Evolutionary conservation across 2,888 invertebrate species (phyloP), one percentile per base, ranked within the genome.

Genomic region (Agrochola macilenta): DNA sequence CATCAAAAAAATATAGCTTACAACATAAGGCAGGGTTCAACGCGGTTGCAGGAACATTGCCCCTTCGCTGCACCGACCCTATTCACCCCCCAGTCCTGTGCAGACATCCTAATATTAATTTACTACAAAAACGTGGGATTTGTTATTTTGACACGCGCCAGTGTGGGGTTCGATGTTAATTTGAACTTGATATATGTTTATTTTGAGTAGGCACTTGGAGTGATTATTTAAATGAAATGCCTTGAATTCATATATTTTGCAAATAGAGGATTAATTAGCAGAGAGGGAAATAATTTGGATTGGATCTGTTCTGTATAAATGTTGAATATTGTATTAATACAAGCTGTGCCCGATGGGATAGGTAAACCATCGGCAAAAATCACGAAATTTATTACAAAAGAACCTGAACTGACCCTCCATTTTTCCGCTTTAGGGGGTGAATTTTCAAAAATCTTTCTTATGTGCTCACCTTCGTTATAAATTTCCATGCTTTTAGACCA

Each of bases 81-180:
- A 5, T 68, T 20, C 60, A 76, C 70, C 80, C 82, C 23, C 26
- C 23, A 49, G 46, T 71, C 64, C 5, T 79, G 80, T 79, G 83
- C 84, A 83, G 73, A 83, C 14, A 69, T 68, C 75, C 58, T 69
- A 64, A 64, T 71, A 77, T 77, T 83, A 77, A 81, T 83, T 77
- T 58, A 77, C 58, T 72, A 65, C 65, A 76, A 69, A 81, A 58
- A 65, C 73, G 57, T 60, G 46, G 54, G 65, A 79, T 86, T 83
- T 74, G 77, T 85, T 75, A 79, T 77, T 83, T 75, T 63, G 58
- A 65, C 78, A 78, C 78, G 61, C 63, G 43, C 30, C 52, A 60
- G 49, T 70, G 60, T 63, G n/a, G n/a, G n/a, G n/a, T n/a, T n/a
- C n/a, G 46, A 35, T 79, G 58, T 73, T 70, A 76, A 73, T 75